Evolutionary conservation across 1,140 invertebrate genomes (phyloP), one percentile per base, ranked within the genome.

Genomic region (Bombus haemorrhoidalis): DNA sequence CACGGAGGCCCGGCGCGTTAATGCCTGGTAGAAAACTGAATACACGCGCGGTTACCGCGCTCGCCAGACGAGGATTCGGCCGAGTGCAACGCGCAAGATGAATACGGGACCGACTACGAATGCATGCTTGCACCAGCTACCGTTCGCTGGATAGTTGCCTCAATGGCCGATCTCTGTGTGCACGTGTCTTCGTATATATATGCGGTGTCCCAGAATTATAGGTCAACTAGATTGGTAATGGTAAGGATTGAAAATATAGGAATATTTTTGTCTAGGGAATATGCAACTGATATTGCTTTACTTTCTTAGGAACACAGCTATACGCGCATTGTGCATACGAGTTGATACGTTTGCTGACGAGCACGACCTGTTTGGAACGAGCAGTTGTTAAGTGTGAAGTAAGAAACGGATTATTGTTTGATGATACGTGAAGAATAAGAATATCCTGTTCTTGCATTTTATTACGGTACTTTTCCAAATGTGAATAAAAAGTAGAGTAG

Each of bases 51-150:
- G 47, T 59, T 68, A 66, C 75, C 13, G 81, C 34, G 47, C 18
- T 53, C 47, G 75, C 22, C 47, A 5, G 25, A 53, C 75, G 53
- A 76, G 82, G 84, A 89, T 91, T 89, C 78, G 81, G 73, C 73
- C 88, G 84, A 83, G 84, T 90, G 89, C 86, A 89, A 90, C 79
- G 74, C 69, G 79, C 73, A 82, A 92, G 83, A 91, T 91, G 85
- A 93, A 91, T 90, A 85, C 43, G 62, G 64, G 59, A 57, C 9
- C 22, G 53, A 32, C 74, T 28, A 28, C 74, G 47, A 10, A 28
- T n/a, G 53, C 12, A 6, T 18, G 32, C 32, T 25, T 75, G 41
- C 37, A 37, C 18, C 47, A 57, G n/a, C 10, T 75, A 75, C 18
- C 12, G 39, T 32, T 37, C 22, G 22, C 25, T 28, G 32, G n/a